A percentile compares a stretch with the other conserved stretches of the same genome.
phyloP scores from a whole-genome alignment of 2,113 vertebrate species.

The Bujurquina vittata region DNA sequence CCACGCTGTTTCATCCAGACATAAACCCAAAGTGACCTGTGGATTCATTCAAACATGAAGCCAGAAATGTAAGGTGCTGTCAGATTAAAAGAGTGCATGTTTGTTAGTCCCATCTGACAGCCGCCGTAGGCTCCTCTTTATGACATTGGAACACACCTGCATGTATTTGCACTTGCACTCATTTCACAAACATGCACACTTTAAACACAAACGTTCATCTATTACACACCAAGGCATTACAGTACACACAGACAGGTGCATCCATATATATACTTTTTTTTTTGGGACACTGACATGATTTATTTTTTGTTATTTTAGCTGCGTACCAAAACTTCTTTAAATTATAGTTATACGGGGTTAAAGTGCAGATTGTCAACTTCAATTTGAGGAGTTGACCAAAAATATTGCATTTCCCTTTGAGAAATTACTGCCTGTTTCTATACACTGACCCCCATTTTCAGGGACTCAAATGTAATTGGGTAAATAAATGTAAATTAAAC shows the following conservation, averaged over 20 bases:
- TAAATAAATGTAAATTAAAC: not conserved
- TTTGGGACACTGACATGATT: not conserved
- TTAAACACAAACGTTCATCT: not conserved
- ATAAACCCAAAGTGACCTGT: not conserved
- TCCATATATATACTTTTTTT: not conserved
- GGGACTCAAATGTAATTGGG: not conserved
- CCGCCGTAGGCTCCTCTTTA: not conserved
- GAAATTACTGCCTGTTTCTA: not conserved
- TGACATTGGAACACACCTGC: not conserved
- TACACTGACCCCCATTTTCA: not conserved
- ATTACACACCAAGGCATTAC: not conserved
- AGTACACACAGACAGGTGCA: not conserved
- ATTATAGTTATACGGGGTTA: not conserved
- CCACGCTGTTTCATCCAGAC: not conserved
- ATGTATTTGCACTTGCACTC: conserved; percentile 1
- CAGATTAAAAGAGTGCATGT: not conserved
- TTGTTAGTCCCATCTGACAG: conserved; percentile 2
- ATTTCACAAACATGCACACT: conserved; percentile 7
- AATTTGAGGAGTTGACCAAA: not conserved
- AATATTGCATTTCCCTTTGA: not conserved
- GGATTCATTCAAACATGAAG: not conserved
- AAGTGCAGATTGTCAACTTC: not conserved
- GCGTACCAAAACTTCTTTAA: conserved; percentile 12
- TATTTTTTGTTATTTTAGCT: not conserved
- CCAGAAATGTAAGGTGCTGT: not conserved